phyloP scores from a whole-genome alignment of 2,797 vertebrate species.

The Poliocrania exsul region DNA sequence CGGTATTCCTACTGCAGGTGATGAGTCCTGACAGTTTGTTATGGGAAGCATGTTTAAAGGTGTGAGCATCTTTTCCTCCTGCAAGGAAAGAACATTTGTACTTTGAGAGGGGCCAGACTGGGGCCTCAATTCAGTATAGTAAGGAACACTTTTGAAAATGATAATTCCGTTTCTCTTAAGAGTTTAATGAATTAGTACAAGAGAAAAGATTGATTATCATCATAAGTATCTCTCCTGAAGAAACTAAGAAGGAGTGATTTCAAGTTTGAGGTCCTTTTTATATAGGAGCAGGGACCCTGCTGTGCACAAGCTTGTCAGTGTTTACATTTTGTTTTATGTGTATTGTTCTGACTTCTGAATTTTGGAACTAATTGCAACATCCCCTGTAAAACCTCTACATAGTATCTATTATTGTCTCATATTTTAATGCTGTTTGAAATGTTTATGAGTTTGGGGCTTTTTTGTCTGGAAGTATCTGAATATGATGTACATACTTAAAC shows the following conservation, averaged over 20 bases:
- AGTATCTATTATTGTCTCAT: neutral
- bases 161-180: neutral
- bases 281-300: neutral
- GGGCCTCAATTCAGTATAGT: neutral
- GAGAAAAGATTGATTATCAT: neutral
- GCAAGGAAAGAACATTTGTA: neutral
- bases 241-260: neutral
- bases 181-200: neutral
- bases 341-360: neutral
- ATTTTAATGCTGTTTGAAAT: neutral
- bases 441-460: neutral
- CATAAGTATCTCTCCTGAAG: neutral
- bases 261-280: neutral
- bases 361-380: neutral
- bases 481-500: neutral
- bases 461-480: neutral
- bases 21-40: neutral
- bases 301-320: neutral
- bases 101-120: neutral
- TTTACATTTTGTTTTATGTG: neutral
- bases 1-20: neutral
- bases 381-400: neutral
- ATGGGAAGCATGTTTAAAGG: neutral
- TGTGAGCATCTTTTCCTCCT: neutral
- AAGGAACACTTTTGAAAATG: neutral